These are phyloP conservation scores for Halocynthia roretzi DNA, from an alignment of 23 tunicate species.

Conservation along the genomic window DNA sequence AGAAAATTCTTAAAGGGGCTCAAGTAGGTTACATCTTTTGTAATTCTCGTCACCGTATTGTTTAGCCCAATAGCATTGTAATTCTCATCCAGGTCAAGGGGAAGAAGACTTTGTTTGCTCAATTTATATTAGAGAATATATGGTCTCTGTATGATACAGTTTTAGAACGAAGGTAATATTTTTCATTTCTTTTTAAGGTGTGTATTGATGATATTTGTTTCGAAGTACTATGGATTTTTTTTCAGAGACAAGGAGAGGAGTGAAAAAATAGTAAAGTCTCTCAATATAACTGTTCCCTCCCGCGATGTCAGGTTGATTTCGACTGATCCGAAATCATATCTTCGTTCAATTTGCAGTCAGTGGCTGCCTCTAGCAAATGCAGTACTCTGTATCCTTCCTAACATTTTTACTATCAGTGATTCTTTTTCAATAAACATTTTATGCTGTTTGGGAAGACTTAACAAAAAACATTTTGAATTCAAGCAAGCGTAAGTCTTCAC, in stretches of 20 bases:
- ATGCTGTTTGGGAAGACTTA: not conserved
- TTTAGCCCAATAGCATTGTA: not conserved
- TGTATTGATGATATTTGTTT: not conserved
- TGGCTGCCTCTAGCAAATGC: slow-evolving; percentile 84
- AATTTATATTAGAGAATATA: slow-evolving; percentile 79
- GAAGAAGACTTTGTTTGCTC: slow-evolving; percentile 84
- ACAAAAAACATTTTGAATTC: not conserved
- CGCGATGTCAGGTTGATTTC: slow-evolving; percentile 51
- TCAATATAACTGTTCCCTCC: slow-evolving; percentile 55
- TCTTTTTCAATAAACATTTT: not conserved
- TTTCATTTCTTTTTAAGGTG: not conserved
- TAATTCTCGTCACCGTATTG: not conserved
- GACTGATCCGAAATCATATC: slow-evolving; percentile 75
- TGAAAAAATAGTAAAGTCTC: slow-evolving; percentile 59
- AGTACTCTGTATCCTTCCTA: slow-evolving; percentile 43
- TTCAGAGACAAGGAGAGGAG: slow-evolving; percentile 69
- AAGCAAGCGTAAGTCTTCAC: slow-evolving; percentile 67
- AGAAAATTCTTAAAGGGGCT: slow-evolving; percentile 80
- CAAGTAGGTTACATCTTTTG: slow-evolving; percentile 37
- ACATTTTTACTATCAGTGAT: not conserved
- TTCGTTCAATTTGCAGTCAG: slow-evolving; percentile 72
- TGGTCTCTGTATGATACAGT: slow-evolving; percentile 83
- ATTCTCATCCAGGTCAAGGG: slow-evolving; percentile 52
- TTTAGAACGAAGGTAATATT: slow-evolving; percentile 28
- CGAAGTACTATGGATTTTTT: not conserved